phyloP scores from a whole-genome alignment of 2,888 invertebrate species.

The Ischnura elegans region DNA sequence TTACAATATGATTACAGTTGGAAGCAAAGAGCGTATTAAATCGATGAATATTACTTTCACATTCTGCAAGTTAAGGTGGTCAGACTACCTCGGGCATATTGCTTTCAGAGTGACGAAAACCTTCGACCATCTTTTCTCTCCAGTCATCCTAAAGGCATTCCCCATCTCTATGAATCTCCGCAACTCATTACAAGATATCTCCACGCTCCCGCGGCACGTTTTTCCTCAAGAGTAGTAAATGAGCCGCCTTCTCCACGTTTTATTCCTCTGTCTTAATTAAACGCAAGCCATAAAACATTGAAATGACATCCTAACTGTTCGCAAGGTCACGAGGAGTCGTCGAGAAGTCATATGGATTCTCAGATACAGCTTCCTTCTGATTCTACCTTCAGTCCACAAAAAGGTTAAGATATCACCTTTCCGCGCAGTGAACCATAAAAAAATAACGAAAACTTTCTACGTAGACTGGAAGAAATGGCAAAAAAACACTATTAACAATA shows the following conservation, averaged over 20 bases:
- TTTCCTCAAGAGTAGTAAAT: slow-evolving; percentile 4
- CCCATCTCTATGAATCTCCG: not conserved
- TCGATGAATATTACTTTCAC: too few species aligned
- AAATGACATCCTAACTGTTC: slow-evolving; percentile 58
- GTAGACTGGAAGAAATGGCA: not conserved
- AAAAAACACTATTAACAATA: not conserved
- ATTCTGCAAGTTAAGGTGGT: too few species aligned
- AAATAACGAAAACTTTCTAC: not conserved
- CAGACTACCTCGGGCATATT: too few species aligned
- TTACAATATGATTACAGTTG: too few species aligned
- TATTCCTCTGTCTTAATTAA: slow-evolving; percentile 56
- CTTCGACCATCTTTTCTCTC: not conserved
- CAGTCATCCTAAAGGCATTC: not conserved
- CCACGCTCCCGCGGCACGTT: not conserved
- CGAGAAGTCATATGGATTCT: not conserved
- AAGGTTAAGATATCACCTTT: not conserved
- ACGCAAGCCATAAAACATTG: slow-evolving; percentile 43
- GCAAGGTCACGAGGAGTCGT: slow-evolving; percentile 16
- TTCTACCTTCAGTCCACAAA: not conserved
- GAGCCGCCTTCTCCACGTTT: not conserved
- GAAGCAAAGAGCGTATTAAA: too few species aligned
- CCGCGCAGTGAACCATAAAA: not conserved
- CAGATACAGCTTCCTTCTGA: not conserved
- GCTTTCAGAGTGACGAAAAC: not conserved
- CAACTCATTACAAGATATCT: slow-evolving; percentile 47